Evolutionary conservation across 1,140 invertebrate species (phyloP).

Genomic region (Drosophila asahinai): DNA sequence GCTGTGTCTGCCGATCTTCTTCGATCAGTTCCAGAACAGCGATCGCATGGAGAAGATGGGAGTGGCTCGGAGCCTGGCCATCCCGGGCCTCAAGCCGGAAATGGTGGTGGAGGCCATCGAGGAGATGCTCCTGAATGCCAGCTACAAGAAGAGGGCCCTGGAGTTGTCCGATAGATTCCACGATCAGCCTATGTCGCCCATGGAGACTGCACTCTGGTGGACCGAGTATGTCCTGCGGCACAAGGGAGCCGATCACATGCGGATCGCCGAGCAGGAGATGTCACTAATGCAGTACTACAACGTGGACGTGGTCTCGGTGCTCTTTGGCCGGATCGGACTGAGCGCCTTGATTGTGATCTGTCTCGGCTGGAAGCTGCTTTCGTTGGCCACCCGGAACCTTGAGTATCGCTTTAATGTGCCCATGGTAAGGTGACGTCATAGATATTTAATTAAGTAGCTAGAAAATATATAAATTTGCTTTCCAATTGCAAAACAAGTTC

Average conservation of each 20-base stretch:
- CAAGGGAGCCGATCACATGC: slow-evolving; percentile 82
- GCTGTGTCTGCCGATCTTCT: slow-evolving; percentile 56
- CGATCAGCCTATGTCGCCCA: slow-evolving; percentile 86
- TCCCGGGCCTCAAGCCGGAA: slow-evolving; percentile 7
- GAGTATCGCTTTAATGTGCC: slow-evolving; percentile 37
- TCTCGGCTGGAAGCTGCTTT: slow-evolving; percentile 35
- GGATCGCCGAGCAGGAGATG: slow-evolving; percentile 80
- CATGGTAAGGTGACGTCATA: background rate
- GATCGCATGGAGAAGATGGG: slow-evolving; percentile 85
- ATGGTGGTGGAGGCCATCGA: slow-evolving; percentile 7
- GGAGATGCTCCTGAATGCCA: slow-evolving; percentile 32
- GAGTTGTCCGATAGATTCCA: slow-evolving; percentile 85
- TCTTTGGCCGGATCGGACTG: slow-evolving; percentile 60
- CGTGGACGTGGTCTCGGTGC: slow-evolving; percentile 50
- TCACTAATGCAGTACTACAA: slow-evolving; percentile 69
- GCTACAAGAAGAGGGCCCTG: slow-evolving; percentile 30
- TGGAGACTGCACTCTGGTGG: slow-evolving; percentile 88
- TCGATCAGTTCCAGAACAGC: slow-evolving; percentile 59
- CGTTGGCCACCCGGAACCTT: background rate
- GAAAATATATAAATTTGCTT: background rate
- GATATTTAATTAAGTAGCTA: background rate
- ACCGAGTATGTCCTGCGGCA: slow-evolving; percentile 87
- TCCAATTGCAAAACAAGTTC: background rate
- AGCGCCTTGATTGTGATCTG: slow-evolving; percentile 38
- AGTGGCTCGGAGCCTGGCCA: slow-evolving; percentile 79